These are phyloP conservation scores for Passer domesticus DNA, from an alignment of 2,113 vertebrate genomes.

Conservation along the genomic window DNA sequence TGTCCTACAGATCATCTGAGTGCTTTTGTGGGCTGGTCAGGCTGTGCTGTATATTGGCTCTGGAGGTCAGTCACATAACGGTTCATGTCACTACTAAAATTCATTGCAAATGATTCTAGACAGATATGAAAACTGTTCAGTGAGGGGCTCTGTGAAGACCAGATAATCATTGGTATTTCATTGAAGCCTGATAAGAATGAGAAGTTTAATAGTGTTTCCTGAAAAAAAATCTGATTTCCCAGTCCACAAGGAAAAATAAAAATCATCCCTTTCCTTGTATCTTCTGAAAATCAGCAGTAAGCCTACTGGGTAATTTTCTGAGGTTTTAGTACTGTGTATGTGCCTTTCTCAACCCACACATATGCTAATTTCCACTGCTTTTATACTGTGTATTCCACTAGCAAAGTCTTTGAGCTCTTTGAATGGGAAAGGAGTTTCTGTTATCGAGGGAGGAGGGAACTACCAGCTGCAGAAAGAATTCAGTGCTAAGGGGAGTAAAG, in stretches of 20 bases:
- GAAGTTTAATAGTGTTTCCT: background rate
- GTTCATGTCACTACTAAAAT: background rate
- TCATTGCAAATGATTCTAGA: background rate
- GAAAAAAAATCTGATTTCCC: background rate
- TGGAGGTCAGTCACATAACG: background rate
- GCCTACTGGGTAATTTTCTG: background rate
- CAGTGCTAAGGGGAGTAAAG: background rate
- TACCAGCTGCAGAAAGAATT: background rate
- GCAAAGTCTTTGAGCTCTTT: background rate
- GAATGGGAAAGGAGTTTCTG: background rate
- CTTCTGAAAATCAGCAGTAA: background rate
- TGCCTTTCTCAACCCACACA: background rate
- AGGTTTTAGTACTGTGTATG: background rate
- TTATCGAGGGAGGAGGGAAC: background rate
- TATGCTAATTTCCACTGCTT: background rate
- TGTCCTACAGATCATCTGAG: background rate
- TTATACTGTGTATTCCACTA: background rate
- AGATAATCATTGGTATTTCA: background rate
- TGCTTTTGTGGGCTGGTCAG: background rate
- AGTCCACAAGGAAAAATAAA: background rate
- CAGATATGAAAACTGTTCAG: background rate
- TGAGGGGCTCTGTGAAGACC: background rate
- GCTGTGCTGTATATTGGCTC: background rate
- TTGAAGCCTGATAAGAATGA: background rate
- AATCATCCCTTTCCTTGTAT: accelerated